These are phyloP conservation scores for Platerodrilus igneus DNA, from an alignment of 2,888 invertebrate species.

Conservation along the genomic window DNA sequence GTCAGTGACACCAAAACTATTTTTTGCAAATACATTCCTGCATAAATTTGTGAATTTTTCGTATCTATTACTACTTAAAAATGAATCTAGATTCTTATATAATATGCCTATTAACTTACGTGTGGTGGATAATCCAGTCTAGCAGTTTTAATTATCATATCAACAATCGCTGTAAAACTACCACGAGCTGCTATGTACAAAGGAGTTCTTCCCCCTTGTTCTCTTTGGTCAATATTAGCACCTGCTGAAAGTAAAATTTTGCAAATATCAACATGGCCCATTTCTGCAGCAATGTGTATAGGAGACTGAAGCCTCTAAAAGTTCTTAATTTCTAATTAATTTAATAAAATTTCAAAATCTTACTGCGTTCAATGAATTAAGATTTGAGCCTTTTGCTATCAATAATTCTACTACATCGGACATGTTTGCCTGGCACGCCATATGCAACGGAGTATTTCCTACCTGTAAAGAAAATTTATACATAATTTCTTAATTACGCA, in stretches of 20 bases:
- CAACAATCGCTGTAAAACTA: constrained; percentile 77
- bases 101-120: constrained; percentile 52
- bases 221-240: constrained; percentile 62
- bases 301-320: constrained; percentile 68
- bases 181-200: constrained; percentile 74
- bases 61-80: too few species aligned
- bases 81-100: too few species aligned
- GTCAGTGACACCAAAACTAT: too few species aligned
- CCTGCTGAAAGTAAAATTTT: constrained; percentile 58
- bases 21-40: too few species aligned
- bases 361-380: constrained; percentile 70
- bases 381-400: constrained; percentile 64
- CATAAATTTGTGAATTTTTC: too few species aligned
- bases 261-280: constrained; percentile 63
- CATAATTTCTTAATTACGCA: too few species aligned
- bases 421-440: constrained; percentile 69
- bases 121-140: constrained; percentile 61
- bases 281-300: constrained; percentile 72
- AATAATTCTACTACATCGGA: constrained; percentile 65
- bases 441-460: constrained; percentile 69
- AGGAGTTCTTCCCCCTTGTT: constrained; percentile 64
- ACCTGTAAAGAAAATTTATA: constrained; percentile 47
- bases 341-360: too few species aligned
- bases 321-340: background rate
- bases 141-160: constrained; percentile 74